phyloP scores from a whole-genome alignment of 2,113 vertebrate species.

The Podilymbus podiceps region DNA sequence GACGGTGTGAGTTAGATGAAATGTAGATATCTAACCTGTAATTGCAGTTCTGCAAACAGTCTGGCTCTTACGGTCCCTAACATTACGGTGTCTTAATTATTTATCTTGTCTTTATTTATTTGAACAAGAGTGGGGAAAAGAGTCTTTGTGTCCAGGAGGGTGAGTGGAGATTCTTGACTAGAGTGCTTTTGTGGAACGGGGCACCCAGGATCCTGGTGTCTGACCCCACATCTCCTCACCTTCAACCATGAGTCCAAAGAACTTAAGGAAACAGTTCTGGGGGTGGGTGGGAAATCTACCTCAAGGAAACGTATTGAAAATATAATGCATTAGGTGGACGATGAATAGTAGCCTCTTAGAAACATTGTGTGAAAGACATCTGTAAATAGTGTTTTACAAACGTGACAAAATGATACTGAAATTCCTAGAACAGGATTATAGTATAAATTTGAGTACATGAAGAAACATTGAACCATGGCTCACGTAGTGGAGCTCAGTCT shows the following conservation, averaged over 20 bases:
- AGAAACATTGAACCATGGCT: background rate
- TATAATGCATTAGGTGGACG: background rate
- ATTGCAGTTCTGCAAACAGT: background rate
- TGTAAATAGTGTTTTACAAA: background rate
- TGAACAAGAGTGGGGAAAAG: background rate
- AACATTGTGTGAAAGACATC: background rate
- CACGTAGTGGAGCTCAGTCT: accelerated
- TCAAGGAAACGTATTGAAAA: background rate
- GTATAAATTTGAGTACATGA: background rate
- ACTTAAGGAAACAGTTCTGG: background rate
- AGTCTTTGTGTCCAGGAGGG: background rate
- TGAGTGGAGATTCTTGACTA: background rate
- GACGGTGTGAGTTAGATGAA: background rate
- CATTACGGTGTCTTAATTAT: background rate
- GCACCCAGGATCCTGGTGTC: background rate
- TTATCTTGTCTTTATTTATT: background rate
- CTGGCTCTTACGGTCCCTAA: background rate
- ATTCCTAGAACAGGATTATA: background rate
- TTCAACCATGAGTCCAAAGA: background rate
- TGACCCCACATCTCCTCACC: background rate
- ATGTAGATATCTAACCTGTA: background rate
- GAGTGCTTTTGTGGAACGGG: background rate
- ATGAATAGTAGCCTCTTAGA: background rate
- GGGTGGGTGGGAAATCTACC: background rate
- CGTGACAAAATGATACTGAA: background rate